phyloP scores from a whole-genome alignment of 1,140 invertebrate species.

The Ruditapes philippinarum region DNA sequence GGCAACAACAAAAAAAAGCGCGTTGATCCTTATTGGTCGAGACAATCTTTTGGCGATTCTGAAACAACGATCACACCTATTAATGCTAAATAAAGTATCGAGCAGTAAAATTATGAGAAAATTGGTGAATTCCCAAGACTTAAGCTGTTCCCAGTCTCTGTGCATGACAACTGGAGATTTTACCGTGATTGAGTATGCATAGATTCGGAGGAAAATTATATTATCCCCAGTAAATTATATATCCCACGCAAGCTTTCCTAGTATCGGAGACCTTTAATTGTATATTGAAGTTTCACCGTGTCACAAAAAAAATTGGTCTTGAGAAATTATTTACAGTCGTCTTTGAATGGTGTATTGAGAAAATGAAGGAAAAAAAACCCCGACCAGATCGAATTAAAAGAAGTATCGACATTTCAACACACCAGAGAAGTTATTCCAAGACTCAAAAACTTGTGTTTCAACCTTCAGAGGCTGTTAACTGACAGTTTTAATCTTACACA shows the following conservation, averaged over 20 bases:
- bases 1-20: no score
- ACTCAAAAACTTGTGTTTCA: no score
- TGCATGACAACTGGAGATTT: conserved; percentile 42
- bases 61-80: neutral
- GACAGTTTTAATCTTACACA: no score
- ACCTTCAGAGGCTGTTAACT: no score
- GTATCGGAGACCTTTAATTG: conserved; percentile 12
- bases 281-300: conserved; percentile 17
- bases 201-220: conserved; percentile 17
- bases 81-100: neutral
- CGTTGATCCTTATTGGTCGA: no score
- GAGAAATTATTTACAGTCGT: conserved; percentile 13
- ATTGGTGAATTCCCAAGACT: conserved; percentile 36
- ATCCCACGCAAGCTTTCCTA: conserved; percentile 15
- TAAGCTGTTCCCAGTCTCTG: neutral
- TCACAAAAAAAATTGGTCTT: conserved; percentile 2
- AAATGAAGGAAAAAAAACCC: no score
- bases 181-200: neutral
- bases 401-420: no score
- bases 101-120: conserved; percentile 34
- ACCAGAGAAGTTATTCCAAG: no score
- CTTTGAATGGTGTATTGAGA: no score
- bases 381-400: no score
- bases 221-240: conserved; percentile 17
- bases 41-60: no score